Conservation (phyloP, 2,797 vertebrate genomes). For the Gephyroberyx darwinii region DNA sequence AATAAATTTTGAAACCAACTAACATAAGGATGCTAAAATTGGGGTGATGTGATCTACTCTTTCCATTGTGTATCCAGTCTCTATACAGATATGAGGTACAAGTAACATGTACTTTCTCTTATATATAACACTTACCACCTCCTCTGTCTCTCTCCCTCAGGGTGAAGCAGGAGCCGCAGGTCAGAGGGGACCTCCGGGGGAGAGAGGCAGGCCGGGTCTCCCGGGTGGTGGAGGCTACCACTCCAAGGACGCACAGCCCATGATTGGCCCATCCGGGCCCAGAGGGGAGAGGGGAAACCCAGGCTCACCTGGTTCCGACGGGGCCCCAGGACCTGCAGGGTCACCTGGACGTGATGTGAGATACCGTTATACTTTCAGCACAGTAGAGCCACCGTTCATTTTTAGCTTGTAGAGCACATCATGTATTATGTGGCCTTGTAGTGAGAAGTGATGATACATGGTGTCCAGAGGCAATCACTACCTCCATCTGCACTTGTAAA, state of each 20-base stretch:
- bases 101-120: neutral
- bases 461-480: conserved; percentile 19
- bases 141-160: conserved; percentile 66
- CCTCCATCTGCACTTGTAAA: conserved; percentile 56
- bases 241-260: conserved; percentile 87
- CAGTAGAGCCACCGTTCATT: neutral
- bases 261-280: conserved; percentile 87
- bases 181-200: conserved; percentile 87
- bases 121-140: neutral
- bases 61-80: neutral
- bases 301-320: conserved; percentile 82
- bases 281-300: conserved; percentile 89
- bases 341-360: conserved; percentile 89
- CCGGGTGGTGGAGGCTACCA: conserved; percentile 85
- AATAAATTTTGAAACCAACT: no score
- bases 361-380: neutral
- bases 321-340: conserved; percentile 82
- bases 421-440: conserved; percentile 2
- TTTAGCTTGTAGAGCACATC: conserved; percentile 17
- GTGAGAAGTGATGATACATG: conserved; percentile 4
- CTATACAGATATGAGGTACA: neutral
- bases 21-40: neutral
- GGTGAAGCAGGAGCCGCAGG: conserved; percentile 89
- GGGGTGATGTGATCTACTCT: neutral
- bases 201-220: conserved; percentile 90